Evolutionary conservation across 2,113 vertebrate species (phyloP), one percentile per base, ranked within the genome.

Genomic region (Mungos mungo): DNA sequence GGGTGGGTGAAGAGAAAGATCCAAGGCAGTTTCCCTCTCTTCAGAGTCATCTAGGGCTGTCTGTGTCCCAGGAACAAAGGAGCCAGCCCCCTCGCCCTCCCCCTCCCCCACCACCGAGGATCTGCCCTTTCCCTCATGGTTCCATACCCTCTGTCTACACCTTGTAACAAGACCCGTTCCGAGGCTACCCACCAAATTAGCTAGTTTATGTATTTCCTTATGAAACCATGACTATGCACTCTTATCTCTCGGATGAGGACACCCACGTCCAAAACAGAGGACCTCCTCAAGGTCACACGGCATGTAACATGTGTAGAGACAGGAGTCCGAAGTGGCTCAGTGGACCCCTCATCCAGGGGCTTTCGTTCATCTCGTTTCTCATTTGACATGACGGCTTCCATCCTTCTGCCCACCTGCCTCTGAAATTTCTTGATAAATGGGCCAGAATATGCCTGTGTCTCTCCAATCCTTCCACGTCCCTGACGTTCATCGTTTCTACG

Each of bases 251-350:
- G 19, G 54, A 88, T 2, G 50, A 35, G 47, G 65, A 93, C 65
- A 50, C 19, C 31, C 18, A 35, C 66, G 63, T 65, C 92, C 31
- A 45, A 41, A 72, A 19, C 18, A 9, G n/a, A 91, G 38, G 71
- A 68, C 12, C 13, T 45, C 33, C 47, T 57, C 52, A 1, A 38
- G 38, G 8, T n/a, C 5, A 4, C 27, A 19, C 47, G 7, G 63
- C 0, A 5, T 31, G 66, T 45, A 41, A 41, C 41, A 8, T 13
- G 82, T 23, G 45, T 19, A 31, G 90, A 87, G 47, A 10, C 31
- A 8, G 68, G 29, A 38, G 77, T 54, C 41, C 63, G 5, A 0
- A 1, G 16, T 0, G 6, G 45, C 9, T 16, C 7, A 2, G 0
- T 10, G 69, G 52, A 10, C 31, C 69, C 76, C 74, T 66, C 15